Evolutionary conservation across 2,888 invertebrate genomes (phyloP).

Genomic region (Galerucella calmariensis): DNA sequence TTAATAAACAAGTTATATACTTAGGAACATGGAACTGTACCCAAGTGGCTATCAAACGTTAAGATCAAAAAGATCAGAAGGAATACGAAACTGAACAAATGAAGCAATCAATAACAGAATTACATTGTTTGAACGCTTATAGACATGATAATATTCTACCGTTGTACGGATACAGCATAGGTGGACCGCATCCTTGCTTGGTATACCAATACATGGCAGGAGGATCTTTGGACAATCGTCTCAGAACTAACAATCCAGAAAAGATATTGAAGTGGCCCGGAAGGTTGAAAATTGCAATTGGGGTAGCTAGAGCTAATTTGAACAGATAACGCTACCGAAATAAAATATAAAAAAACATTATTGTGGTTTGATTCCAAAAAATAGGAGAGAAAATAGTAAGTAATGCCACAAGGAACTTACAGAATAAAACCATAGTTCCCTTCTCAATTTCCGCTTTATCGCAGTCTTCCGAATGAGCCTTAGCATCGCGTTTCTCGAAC

Average conservation of each 20-base stretch:
- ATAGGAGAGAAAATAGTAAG: no score
- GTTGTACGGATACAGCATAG: conserved; percentile 74
- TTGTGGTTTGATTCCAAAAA: no score
- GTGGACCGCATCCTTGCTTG: conserved; percentile 81
- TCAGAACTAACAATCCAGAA: conserved; percentile 66
- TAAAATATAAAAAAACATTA: no score
- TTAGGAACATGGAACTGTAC: conserved; percentile 86
- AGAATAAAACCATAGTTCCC: background rate
- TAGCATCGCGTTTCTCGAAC: background rate
- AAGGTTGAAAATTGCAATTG: conserved; percentile 83
- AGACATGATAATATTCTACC: conserved; percentile 92
- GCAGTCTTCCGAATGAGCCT: background rate
- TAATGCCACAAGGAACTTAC: no score
- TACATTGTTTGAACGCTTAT: conserved; percentile 81
- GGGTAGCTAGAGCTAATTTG: conserved; percentile 67
- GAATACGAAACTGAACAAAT: conserved; percentile 68
- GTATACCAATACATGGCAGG: conserved; percentile 95
- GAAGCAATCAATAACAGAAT: conserved; percentile 78
- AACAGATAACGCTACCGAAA: no score
- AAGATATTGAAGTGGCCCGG: conserved; percentile 76
- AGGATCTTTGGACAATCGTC: conserved; percentile 88
- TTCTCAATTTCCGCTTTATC: conserved; percentile 18
- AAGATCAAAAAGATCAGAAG: conserved; percentile 70
- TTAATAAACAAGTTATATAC: conserved; percentile 41
- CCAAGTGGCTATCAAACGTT: conserved; percentile 87